A percentile compares a stretch with the other conserved stretches of the same genome.
Evolutionary conservation across 2,888 invertebrate genomes (phyloP).

Genomic region (Platerodrilus igneus): DNA sequence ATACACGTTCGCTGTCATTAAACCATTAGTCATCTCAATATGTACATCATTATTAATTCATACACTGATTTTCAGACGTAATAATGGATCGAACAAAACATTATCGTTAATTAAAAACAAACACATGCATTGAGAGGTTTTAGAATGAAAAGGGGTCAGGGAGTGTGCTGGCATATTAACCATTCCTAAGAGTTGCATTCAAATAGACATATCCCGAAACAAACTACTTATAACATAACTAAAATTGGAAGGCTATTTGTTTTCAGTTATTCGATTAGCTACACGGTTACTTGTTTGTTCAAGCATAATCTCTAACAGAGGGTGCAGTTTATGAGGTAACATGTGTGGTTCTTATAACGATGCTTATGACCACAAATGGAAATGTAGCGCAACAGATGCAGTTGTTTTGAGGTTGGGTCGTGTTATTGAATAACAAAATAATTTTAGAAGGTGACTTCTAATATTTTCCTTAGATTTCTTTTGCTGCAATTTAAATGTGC

Average conservation of each 20-base stretch:
- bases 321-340: constrained; percentile 12
- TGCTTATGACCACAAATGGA: constrained; percentile 3
- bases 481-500: no score
- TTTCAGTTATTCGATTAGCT: no score
- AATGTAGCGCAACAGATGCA: constrained; percentile 11
- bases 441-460: neutral
- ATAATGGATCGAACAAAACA: no score
- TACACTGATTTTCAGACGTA: constrained; percentile 11
- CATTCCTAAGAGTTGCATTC: neutral
- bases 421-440: constrained; percentile 1
- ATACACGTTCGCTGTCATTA: constrained; percentile 21
- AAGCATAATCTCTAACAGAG: constrained; percentile 10
- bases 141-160: neutral
- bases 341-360: constrained; percentile 10
- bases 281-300: constrained; percentile 12
- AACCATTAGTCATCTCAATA: constrained; percentile 17
- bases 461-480: no score
- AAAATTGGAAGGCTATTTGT: no score
- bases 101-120: no score
- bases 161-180: neutral
- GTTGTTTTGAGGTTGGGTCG: constrained; percentile 2
- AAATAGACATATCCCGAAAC: neutral
- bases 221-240: no score
- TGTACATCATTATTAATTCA: constrained; percentile 9
- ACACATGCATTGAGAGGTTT: no score